A percentile compares a stretch with the other conserved stretches of the same genome.
Conservation (phyloP, 2,797 vertebrate genomes). For the Aplochiton taeniatus region DNA sequence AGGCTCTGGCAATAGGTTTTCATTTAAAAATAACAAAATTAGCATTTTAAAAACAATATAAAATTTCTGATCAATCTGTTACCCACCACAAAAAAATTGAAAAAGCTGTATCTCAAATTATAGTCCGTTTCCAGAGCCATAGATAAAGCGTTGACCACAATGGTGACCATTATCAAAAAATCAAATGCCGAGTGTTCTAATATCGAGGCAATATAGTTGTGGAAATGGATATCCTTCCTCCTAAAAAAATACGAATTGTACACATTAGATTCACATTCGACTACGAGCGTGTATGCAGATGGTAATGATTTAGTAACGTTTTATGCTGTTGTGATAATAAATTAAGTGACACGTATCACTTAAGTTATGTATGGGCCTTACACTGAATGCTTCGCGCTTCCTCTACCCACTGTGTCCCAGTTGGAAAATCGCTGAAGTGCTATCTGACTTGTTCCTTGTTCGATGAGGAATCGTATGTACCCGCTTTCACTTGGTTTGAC, state of each 20-base stretch:
- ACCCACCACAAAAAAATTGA: constrained; percentile 32
- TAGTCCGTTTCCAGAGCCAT: constrained; percentile 41
- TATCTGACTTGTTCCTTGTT: constrained; percentile 44
- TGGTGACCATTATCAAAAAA: constrained; percentile 28
- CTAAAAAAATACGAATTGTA: constrained; percentile 34
- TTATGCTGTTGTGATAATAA: too few species aligned
- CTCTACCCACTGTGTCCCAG: constrained; percentile 31
- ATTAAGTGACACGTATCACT: too few species aligned
- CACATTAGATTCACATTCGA: too few species aligned
- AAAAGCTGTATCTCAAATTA: constrained; percentile 1
- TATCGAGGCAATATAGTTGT: constrained; percentile 32
- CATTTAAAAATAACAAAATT: too few species aligned
- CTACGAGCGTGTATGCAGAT: too few species aligned
- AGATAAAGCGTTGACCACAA: constrained; percentile 34
- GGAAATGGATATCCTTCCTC: constrained; percentile 42
- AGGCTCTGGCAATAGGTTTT: too few species aligned
- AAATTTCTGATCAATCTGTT: not conserved
- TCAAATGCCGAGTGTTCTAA: constrained; percentile 28
- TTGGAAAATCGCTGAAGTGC: constrained; percentile 43
- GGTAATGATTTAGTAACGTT: too few species aligned
- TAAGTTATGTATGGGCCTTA: not conserved
- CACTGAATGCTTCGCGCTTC: constrained; percentile 16
- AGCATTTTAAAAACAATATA: too few species aligned
- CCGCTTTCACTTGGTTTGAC: constrained; percentile 50
- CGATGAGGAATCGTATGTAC: constrained; percentile 53